Conservation (phyloP, 2,888 invertebrate species). For the Andricus curvator region DNA sequence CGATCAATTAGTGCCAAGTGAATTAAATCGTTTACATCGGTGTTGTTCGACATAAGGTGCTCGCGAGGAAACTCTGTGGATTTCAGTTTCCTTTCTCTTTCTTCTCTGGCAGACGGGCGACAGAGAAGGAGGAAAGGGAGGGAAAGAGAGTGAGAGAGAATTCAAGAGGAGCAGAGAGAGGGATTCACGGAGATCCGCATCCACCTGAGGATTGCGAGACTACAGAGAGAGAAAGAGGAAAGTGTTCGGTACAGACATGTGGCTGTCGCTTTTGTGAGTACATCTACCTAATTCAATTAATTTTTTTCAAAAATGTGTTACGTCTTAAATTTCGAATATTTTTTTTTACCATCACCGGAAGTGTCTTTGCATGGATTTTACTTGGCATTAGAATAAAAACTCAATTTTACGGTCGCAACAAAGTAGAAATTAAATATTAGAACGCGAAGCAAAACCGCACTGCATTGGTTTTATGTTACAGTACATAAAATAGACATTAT, state of each 20-base stretch:
- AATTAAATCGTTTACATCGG: slow-evolving; percentile 26
- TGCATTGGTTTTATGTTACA: slow-evolving; percentile 15
- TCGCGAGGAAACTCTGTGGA: slow-evolving; percentile 22
- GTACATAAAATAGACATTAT: slow-evolving; percentile 26
- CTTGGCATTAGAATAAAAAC: not conserved
- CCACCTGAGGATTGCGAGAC: slow-evolving; percentile 30
- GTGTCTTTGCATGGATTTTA: slow-evolving; percentile 1
- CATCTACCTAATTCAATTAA: slow-evolving; percentile 28
- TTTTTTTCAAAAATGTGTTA: not conserved
- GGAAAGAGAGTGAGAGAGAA: slow-evolving; percentile 47
- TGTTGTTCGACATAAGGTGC: slow-evolving; percentile 41
- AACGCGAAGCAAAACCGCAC: not conserved
- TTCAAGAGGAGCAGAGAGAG: slow-evolving; percentile 27
- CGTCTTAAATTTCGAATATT: not conserved
- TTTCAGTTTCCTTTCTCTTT: slow-evolving; percentile 45
- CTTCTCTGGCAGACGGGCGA: slow-evolving; percentile 44
- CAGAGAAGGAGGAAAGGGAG: slow-evolving; percentile 50
- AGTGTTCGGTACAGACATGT: slow-evolving; percentile 72
- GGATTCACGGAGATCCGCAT: not conserved
- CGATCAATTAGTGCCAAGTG: slow-evolving; percentile 35
- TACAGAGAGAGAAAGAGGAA: slow-evolving; percentile 55
- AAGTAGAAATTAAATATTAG: slow-evolving; percentile 19
- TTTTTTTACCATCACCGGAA: not conserved
- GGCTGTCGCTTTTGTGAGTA: slow-evolving; percentile 74
- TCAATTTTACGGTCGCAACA: not conserved